A percentile compares a stretch with the other conserved stretches of the same genome.
phyloP scores from a whole-genome alignment of 1,140 invertebrate genomes.

The Ceratina calcarata region DNA sequence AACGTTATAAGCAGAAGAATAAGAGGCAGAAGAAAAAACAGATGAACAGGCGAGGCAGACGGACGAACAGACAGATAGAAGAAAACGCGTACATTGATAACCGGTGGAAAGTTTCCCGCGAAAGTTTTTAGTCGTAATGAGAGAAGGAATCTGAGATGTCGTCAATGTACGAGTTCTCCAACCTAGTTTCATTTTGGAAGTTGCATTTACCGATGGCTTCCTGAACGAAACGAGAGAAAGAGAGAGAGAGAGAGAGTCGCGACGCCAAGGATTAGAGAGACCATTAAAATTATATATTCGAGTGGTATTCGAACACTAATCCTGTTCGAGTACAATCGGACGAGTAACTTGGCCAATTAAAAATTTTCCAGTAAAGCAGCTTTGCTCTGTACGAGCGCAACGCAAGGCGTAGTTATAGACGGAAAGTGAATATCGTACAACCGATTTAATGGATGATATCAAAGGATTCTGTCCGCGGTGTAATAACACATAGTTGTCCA shows the following conservation, averaged over 20 bases:
- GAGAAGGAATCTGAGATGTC: neutral
- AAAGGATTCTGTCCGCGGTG: too few relatives aligned
- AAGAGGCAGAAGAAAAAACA: too few relatives aligned
- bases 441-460: too few relatives aligned
- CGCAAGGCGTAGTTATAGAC: too few relatives aligned
- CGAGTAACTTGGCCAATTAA: neutral
- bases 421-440: too few relatives aligned
- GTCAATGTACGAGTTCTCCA: too few relatives aligned
- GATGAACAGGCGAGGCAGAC: neutral
- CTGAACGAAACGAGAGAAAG: neutral
- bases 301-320: neutral
- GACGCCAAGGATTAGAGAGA: neutral
- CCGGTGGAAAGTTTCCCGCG: neutral
- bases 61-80: neutral
- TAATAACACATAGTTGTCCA: too few relatives aligned
- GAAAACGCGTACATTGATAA: constrained; percentile 15
- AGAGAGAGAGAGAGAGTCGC: too few relatives aligned
- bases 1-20: constrained; percentile 12
- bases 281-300: neutral
- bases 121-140: constrained; percentile 12
- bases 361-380: neutral
- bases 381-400: too few relatives aligned
- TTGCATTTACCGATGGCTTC: neutral
- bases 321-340: neutral
- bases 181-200: neutral